Evolutionary conservation across 2,113 vertebrate species (phyloP).

Genomic region (Zosterops lateralis): DNA sequence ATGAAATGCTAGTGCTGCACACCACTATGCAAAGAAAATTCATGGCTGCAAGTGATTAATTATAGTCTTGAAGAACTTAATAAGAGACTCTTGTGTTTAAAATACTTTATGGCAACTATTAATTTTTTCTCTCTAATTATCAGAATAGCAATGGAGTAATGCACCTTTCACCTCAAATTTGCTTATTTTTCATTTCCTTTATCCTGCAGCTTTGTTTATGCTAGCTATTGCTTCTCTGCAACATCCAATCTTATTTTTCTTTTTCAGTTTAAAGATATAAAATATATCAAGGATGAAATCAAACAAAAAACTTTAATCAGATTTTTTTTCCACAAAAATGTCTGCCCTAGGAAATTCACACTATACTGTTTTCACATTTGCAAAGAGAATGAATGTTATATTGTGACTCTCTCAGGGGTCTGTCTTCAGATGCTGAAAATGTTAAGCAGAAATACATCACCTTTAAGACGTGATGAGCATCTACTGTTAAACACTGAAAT

Average conservation of each 20-base stretch:
- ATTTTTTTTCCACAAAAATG: not conserved
- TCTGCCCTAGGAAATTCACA: not conserved
- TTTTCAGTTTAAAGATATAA: not conserved
- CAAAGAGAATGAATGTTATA: not conserved
- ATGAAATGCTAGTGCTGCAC: conserved; percentile 47
- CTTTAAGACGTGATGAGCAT: not conserved
- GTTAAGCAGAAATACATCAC: not conserved
- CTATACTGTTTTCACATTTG: not conserved
- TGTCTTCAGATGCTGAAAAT: not conserved
- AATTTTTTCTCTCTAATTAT: conserved; percentile 61
- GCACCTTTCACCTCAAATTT: not conserved
- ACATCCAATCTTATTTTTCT: not conserved
- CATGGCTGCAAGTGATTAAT: conserved; percentile 66
- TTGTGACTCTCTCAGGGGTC: not conserved
- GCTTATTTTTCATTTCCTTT: not conserved
- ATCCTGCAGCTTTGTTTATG: not conserved
- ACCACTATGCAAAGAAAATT: conserved; percentile 18
- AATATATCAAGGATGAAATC: not conserved
- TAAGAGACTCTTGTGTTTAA: conserved; percentile 54
- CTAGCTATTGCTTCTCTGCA: not conserved
- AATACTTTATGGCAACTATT: conserved; percentile 57
- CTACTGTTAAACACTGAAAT: not conserved
- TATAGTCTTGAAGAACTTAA: conserved; percentile 59
- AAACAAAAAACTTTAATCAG: not conserved
- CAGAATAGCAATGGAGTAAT: conserved; percentile 14